Evolutionary conservation across 2,888 invertebrate genomes (phyloP), one percentile per base, ranked within the genome.

Genomic region (Halictus quadricinctus): DNA sequence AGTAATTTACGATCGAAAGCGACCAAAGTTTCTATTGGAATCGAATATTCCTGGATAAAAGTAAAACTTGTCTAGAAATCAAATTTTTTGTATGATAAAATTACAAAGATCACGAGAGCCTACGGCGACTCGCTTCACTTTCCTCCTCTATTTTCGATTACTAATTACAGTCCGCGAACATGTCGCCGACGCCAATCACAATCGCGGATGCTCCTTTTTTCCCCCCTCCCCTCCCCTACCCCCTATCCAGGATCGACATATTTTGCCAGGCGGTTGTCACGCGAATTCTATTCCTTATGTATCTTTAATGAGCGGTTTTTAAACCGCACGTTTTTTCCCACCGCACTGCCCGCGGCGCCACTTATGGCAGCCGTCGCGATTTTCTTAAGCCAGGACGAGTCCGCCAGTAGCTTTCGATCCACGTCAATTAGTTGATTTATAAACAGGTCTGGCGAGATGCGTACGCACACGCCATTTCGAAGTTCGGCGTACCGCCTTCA

Each of bases 401-500:
- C 18, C 29, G 29, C 4, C 15, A 43, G 36, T 41, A n/a, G 50
- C 85, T 86, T 86, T 86, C 81, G 29, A 77, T 79, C 72, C 73
- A 60, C 72, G n/a, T 76, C 72, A 79, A 86, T 86, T 75, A 75
- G n/a, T 6, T 15, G 76, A 75, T 72, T 25, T 48, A 48, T n/a
- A 72, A 79, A 85, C 85, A 41, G 78, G 78, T 85, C 81, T 58
- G 80, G 60, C 70, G 36, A 25, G 69, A 74, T 48, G 43, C 21
- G 80, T 43, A 8, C 29, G 69, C 50, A n/a, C 54, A 15, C 29
- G 69, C 7, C 48, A 29, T 29, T 50, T 72, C 70, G 46, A 70
- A 74, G 77, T 83, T 83, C 48, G 77, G 50, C 48, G 58, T 66
- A 74, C 69, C 50, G 50, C 50, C 50, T 69, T 82, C 48, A 41